phyloP scores from a whole-genome alignment of 2,888 invertebrate genomes.

The Microchrysa polita region DNA sequence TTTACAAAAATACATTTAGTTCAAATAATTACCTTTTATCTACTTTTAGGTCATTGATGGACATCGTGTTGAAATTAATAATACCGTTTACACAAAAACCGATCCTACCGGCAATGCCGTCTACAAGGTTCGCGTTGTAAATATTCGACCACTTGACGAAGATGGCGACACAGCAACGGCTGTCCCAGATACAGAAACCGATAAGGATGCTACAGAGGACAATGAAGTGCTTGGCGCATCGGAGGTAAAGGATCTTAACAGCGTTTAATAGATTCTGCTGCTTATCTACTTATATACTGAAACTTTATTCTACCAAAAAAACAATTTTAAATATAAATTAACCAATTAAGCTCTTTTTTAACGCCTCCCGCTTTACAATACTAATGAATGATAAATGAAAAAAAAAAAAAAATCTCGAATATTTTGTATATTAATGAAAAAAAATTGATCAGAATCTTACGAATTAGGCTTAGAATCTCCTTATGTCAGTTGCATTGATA shows the following conservation, averaged over 20 bases:
- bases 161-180: constrained; percentile 38
- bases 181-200: not conserved
- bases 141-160: constrained; percentile 65
- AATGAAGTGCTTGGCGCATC: constrained; percentile 61
- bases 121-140: constrained; percentile 66
- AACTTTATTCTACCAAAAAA: not conserved
- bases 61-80: constrained; percentile 68
- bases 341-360: constrained; percentile 12
- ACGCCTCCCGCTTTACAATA: constrained; percentile 29
- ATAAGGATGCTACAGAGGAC: constrained; percentile 49
- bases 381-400: too few relatives aligned
- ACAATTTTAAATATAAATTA: constrained; percentile 25
- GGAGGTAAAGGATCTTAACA: constrained; percentile 59
- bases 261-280: constrained; percentile 5
- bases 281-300: too few relatives aligned
- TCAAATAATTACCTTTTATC: not conserved
- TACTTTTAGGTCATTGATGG: constrained; percentile 66
- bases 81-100: constrained; percentile 66
- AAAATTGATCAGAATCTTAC: not conserved
- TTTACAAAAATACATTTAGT: too few relatives aligned
- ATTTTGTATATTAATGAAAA: constrained; percentile 3
- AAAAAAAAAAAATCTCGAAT: not conserved
- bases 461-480: constrained; percentile 10
- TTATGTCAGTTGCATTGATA: constrained; percentile 42
- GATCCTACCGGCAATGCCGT: constrained; percentile 59